Evolutionary conservation across 2,888 invertebrate species (phyloP).

Genomic region (Ennomos quercinarius): DNA sequence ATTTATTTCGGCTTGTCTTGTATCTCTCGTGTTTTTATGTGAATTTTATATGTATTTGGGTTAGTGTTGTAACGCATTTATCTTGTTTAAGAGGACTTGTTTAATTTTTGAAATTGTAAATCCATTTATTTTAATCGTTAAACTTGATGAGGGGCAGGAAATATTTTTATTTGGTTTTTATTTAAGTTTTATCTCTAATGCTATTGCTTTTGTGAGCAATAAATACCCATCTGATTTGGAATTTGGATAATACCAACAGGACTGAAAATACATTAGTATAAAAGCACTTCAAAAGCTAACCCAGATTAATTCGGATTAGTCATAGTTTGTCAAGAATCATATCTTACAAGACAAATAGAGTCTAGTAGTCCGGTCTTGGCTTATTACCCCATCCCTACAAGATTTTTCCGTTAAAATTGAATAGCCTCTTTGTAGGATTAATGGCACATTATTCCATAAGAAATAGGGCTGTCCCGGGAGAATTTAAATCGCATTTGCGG

Average conservation of each 20-base stretch:
- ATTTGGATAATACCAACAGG: too few relatives aligned
- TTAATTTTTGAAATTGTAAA: neutral
- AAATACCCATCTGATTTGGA: too few relatives aligned
- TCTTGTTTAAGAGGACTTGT: slow-evolving; percentile 26
- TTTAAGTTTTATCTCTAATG: too few relatives aligned
- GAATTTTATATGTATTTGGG: slow-evolving; percentile 48
- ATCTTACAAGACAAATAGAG: neutral
- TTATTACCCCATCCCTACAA: slow-evolving; percentile 17
- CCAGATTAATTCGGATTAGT: too few relatives aligned
- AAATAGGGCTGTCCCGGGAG: slow-evolving; percentile 43
- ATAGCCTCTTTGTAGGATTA: slow-evolving; percentile 54
- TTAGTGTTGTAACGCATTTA: slow-evolving; percentile 40
- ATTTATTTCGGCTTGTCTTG: slow-evolving; percentile 74
- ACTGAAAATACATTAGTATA: too few relatives aligned
- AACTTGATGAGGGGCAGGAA: too few relatives aligned
- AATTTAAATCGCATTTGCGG: slow-evolving; percentile 73
- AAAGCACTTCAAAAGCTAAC: too few relatives aligned
- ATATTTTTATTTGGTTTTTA: too few relatives aligned
- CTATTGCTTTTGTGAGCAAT: too few relatives aligned
- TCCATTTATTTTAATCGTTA: too few relatives aligned
- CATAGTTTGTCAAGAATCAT: too few relatives aligned
- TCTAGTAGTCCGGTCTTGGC: neutral
- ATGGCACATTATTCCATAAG: slow-evolving; percentile 59
- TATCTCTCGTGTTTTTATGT: slow-evolving; percentile 63
- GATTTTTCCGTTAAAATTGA: slow-evolving; percentile 49